Percentiles rank a stretch among this genome's conserved stretches.
These are phyloP conservation scores for Stegostoma tigrinum DNA, from an alignment of 2,113 vertebrate genomes.

Conservation along the genomic window DNA sequence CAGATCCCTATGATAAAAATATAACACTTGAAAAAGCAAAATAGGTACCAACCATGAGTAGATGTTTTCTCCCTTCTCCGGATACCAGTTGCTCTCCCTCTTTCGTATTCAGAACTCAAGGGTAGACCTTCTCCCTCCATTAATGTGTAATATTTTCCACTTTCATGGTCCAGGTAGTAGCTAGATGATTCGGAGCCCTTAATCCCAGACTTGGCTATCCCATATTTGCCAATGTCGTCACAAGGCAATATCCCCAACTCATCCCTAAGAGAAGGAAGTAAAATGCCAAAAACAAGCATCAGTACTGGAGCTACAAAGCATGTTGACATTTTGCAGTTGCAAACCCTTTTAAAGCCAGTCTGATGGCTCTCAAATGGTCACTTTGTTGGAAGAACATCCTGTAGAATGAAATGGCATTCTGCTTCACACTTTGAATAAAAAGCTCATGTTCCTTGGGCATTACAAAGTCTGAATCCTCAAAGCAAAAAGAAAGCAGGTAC, in stretches of 20 bases:
- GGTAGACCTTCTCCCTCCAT: slow-evolving; percentile 60
- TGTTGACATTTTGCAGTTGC: background rate
- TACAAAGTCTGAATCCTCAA: background rate
- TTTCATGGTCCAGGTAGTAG: slow-evolving; percentile 72
- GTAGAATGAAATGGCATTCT: background rate
- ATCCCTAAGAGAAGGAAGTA: slow-evolving; percentile 45
- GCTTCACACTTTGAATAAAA: background rate
- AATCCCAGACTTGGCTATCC: slow-evolving; percentile 61
- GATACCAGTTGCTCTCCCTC: slow-evolving; percentile 65
- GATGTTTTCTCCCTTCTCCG: slow-evolving; percentile 77
- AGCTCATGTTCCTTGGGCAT: background rate
- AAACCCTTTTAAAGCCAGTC: background rate
- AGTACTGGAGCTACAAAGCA: background rate
- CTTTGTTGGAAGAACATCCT: background rate
- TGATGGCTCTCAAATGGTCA: background rate
- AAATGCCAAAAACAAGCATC: background rate
- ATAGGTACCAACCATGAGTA: slow-evolving; percentile 66
- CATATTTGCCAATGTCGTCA: slow-evolving; percentile 69
- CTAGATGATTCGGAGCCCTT: slow-evolving; percentile 73
- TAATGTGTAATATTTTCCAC: slow-evolving; percentile 71
- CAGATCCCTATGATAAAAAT: background rate
- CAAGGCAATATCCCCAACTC: slow-evolving; percentile 72
- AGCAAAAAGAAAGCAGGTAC: background rate
- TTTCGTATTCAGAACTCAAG: slow-evolving; percentile 63
- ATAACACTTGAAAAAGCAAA: background rate